Base-by-base conservation (phyloP, 2,888 invertebrate genomes). In the Liopterus haemorrhoidalis region DNA sequence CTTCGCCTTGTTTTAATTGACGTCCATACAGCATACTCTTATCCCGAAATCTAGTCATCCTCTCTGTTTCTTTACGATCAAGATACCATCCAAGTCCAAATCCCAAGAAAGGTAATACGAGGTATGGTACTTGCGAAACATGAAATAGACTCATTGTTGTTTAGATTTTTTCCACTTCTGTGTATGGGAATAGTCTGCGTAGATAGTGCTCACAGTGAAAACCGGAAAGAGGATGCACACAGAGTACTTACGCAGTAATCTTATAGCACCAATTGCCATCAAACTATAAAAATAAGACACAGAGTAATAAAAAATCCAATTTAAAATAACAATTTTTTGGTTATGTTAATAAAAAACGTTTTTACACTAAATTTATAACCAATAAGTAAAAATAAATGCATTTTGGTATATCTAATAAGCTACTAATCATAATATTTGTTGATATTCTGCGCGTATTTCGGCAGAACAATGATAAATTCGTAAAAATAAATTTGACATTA, bases 21-120 rank as follows among this genome's bases (percentile, higher is more conserved):
- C 82, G 73, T 15, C 84, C 85, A 61, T 81, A 91, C 25, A 91
- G 67, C 36, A 80, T 76, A 59, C 88, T 88, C 63, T 83, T 88
- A 61, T 91, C 90, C 48, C 89, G 74, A 63, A 81, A 91, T 53
- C 66, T 68, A 0, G 74, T 72, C 79, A 87, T 78, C 42, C 87
- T 74, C 48, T 81, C 71, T 1, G 82, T 82, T 69, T 89, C 87
- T 54, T 75, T 70, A 4, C 69, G 67, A 60, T 88, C 85, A 41
- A 88, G 55, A 52, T 65, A 81, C 57, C 71, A 70, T 1, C 88
- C 88, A 40, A 85, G 48, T 2, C 67, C 59, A 53, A 63, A 77
- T 0, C 82, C 82, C 19, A 70, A 54, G 0, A 78, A 1, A 0
- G 85, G 83, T 0, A 83, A 25, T 0, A 65, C 61, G 2, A 67